Evolutionary conservation across 2,113 vertebrate species (phyloP), one percentile per base, ranked within the genome.

Genomic region (Halcyon senegalensis): DNA sequence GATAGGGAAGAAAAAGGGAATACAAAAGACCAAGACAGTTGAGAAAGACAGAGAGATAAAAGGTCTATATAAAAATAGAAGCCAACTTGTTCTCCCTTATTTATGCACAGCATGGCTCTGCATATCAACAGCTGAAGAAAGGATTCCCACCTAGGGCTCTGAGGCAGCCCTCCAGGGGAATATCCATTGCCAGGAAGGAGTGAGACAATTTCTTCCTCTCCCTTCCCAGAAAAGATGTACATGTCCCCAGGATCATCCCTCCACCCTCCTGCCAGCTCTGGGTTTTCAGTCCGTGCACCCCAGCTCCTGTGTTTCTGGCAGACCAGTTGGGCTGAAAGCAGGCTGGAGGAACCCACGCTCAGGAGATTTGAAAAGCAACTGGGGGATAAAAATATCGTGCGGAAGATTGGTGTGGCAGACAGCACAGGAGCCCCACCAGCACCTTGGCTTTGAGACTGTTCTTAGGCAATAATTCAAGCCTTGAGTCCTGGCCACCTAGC

Each of bases 401-500:
- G 43, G 5, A 11, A 55, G 20, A 17, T 14, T 2, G 43, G 13
- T 35, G 17, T 4, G 35, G 24, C 16, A 21, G 39, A 2, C 30
- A 69, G 72, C 37, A 4, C 37, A 11, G 77, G 55, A 83, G 27
- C 60, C 33, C 20, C 11, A 3, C 2, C 60, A 6, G 3, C 58
- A 21, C 0, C 33, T 24, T 13, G 19, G 6, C 28, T 10, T 46
- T n/a, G 55, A 48, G 30, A 7, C 24, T 7, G 7, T 16, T 37
- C 50, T 62, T 6, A 8, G 23, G 37, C 84, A 74, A 10, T 0
- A 0, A 10, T 66, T 41, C 53, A 67, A n/a, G 18, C 27, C 17
- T 1, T 0, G 1, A 48, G 39, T 56, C 44, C 56, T 0, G 1
- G 48, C 27, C 66, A 24, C 1, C 0, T 0, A 2, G 41, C 0